Evolutionary conservation across 1,140 invertebrate genomes (phyloP), one percentile per base, ranked within the genome.

Genomic region (Marisa cornuarietis): DNA sequence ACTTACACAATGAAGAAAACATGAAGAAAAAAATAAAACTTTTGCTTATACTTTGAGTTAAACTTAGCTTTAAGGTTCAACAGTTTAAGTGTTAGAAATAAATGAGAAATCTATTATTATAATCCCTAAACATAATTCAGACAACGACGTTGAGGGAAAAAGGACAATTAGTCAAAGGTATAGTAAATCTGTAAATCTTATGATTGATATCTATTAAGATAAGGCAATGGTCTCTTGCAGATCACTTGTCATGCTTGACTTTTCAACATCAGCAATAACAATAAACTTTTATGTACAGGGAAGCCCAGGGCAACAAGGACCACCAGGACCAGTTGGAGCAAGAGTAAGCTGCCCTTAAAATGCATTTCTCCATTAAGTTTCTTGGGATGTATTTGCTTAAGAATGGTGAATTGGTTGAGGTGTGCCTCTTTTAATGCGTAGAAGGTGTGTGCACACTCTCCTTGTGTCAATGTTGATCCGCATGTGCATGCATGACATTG

Each of bases 251-350:
- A 6, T 42, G 1, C 31, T 2, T 42, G 31, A 42, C 3, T 42
- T 42, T 42, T 42, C 6, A 42, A 42, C 6, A 42, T 42, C 31
- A 42, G 31, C 31, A 42, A 0, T 42, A 42, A 42, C 31, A 42
- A 42, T 76, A 58, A 1, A 18, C 13, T 78, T 51, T 78, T 24
- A 69, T 52, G 42, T 63, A 11, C 58, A 81, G 80, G 80, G 80
- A 18, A 1, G 10, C 0, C 80, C 72, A 54, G 86, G 86, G 18
- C n/a, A 71, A n/a, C 42, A 58, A n/a, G 88, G 88, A 58, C 82
- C 81, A 61, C 69, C 83, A 16, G 88, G 88, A 71, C 65, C 79
- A 8, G 13, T 76, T 9, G 87, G 87, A 79, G 73, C 82, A 31
- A 31, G 78, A 26, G 85, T 83, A 78, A 79, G 81, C 68, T 49